Evolutionary conservation across 2,888 invertebrate species (phyloP), one percentile per base, ranked within the genome.

Genomic region (Chalcis sispes): DNA sequence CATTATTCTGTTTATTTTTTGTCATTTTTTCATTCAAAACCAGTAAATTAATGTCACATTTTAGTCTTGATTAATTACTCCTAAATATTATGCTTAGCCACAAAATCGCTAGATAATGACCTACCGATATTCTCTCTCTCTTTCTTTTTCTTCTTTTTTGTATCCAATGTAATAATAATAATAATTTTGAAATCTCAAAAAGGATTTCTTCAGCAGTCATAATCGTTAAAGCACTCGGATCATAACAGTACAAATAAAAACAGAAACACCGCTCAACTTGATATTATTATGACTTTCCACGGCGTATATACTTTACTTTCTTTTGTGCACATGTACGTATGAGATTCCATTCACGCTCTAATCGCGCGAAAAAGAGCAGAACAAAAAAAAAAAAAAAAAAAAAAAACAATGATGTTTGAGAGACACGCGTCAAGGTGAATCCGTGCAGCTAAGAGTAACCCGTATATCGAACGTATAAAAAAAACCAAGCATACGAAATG

Each of bases 401-500:
- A 23, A 59, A 69, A 69, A 23, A n/a, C 18, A 54, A 25, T 2
- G 36, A n/a, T n/a, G n/a, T n/a, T 23, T n/a, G 46, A 48, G 18
- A 52, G 59, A 36, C 23, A 29, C 18, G 25, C 54, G 48, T 71
- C 52, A 36, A 48, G 54, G 2, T 25, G 56, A 61, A 73, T 61
- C 52, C 61, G 32, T 5, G 32, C 40, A 46, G 67, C n/a, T n/a
- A n/a, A n/a, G n/a, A n/a, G n/a, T n/a, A n/a, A n/a, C n/a, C 2
- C 36, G 7, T 46, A 36, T 5, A 27, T 36, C 10, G 36, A 7
- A 15, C n/a, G 15, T 32, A 18, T 2, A 65, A 58, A 46, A 52
- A 81, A 79, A 81, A 74, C 42, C 75, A 61, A 71, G 72, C 74
- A 79, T 81, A 79, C 82, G 82, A 82, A 80, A 79, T 77, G 65